Evolutionary conservation across 2,113 vertebrate genomes (phyloP).

Genomic region (Psephotus haematonotus): DNA sequence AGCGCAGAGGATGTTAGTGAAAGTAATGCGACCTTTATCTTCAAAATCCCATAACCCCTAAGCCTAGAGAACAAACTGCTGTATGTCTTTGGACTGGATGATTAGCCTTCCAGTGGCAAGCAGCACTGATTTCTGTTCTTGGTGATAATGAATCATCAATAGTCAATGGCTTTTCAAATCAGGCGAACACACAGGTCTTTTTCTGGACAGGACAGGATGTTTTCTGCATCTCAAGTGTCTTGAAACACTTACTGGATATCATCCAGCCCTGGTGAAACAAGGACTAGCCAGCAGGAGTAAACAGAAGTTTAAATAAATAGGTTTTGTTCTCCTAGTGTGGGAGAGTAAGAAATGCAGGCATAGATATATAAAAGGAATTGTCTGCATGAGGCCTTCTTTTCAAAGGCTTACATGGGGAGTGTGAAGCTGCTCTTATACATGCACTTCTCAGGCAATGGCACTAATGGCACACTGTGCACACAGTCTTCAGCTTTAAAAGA

Average conservation of each 20-base stretch:
- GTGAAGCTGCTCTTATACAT: neutral
- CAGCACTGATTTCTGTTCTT: neutral
- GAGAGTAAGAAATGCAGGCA: neutral
- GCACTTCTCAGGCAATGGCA: neutral
- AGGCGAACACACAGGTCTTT: neutral
- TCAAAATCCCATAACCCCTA: neutral
- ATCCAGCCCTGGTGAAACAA: neutral
- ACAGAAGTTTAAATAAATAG: neutral
- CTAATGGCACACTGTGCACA: neutral
- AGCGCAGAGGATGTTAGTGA: neutral
- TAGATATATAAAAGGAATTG: neutral
- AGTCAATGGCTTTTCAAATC: neutral
- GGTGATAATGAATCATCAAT: neutral
- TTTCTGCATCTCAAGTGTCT: neutral
- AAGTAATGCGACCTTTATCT: neutral
- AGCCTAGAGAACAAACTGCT: neutral
- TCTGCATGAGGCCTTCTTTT: neutral
- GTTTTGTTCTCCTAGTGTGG: neutral
- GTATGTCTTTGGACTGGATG: neutral
- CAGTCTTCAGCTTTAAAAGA: neutral
- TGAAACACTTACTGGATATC: neutral
- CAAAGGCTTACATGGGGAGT: neutral
- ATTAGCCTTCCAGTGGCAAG: neutral
- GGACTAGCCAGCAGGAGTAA: neutral
- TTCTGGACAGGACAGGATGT: neutral